phyloP scores from a whole-genome alignment of 2,797 vertebrate genomes.

The Pogoniulus pusillus region DNA sequence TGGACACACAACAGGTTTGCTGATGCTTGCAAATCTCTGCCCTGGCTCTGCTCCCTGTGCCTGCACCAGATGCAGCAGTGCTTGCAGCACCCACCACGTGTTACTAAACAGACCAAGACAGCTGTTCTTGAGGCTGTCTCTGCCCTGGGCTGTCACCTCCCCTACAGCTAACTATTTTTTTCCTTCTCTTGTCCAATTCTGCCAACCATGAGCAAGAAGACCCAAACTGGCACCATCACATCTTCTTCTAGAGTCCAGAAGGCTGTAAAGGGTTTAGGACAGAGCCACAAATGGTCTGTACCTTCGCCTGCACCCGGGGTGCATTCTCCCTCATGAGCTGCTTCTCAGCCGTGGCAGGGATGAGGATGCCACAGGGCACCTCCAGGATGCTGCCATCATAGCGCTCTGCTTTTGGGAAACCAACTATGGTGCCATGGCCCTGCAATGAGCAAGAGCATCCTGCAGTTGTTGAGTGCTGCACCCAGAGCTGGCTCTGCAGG shows the following conservation, averaged over 20 bases:
- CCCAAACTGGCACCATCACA: constrained; percentile 66
- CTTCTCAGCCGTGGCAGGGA: not conserved
- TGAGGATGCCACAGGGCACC: not conserved
- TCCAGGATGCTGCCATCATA: not conserved
- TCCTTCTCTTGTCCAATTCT: not conserved
- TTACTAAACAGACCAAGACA: not conserved
- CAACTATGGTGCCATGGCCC: not conserved
- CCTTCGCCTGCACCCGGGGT: not conserved
- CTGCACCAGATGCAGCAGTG: not conserved
- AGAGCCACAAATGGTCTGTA: not conserved
- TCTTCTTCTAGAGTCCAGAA: constrained; percentile 72
- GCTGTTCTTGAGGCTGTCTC: not conserved
- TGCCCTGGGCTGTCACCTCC: not conserved
- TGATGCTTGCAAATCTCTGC: constrained; percentile 47
- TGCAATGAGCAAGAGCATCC: not conserved
- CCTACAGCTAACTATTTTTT: not conserved
- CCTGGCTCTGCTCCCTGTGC: not conserved
- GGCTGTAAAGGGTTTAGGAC: constrained; percentile 75
- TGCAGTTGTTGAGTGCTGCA: not conserved
- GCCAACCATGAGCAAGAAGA: constrained; percentile 64
- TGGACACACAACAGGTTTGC: constrained; percentile 38
- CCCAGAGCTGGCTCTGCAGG: not conserved
- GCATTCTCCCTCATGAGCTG: not conserved
- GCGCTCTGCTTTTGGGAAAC: not conserved
- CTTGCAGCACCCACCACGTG: not conserved